Conservation (phyloP, 1,140 invertebrate genomes). For the Stenopsyche tienmushanensis region DNA sequence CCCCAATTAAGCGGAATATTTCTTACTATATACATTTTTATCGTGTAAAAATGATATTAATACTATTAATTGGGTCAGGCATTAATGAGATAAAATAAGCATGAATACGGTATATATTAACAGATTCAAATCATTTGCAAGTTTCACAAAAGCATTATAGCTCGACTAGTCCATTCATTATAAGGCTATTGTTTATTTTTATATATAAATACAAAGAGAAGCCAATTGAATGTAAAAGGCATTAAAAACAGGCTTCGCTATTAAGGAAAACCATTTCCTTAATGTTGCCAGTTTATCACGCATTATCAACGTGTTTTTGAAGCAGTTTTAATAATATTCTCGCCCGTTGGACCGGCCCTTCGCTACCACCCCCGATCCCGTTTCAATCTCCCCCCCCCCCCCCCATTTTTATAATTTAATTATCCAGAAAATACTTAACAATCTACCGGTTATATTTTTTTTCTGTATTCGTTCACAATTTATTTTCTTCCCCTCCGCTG, state of each 20-base stretch:
- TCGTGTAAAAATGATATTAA: too few relatives aligned
- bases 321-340: constrained; percentile 32
- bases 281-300: constrained; percentile 36
- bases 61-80: too few relatives aligned
- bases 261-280: constrained; percentile 25
- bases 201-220: not conserved
- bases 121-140: too few relatives aligned
- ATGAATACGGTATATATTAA: too few relatives aligned
- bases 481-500: constrained; percentile 27
- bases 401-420: constrained; percentile 39
- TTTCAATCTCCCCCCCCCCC: too few relatives aligned
- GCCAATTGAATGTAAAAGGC: constrained; percentile 2
- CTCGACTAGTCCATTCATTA: too few relatives aligned
- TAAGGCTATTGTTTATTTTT: too few relatives aligned
- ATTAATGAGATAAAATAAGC: too few relatives aligned
- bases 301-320: constrained; percentile 31
- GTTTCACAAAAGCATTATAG: too few relatives aligned
- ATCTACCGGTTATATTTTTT: constrained; percentile 28
- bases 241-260: constrained; percentile 9
- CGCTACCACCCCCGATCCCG: not conserved
- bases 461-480: constrained; percentile 16
- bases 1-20: too few relatives aligned
- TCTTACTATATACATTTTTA: too few relatives aligned
- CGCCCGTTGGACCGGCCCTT: not conserved
- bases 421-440: constrained; percentile 36